Conservation (phyloP, 2,888 invertebrate species). For the Pristionchus arcanus region DNA sequence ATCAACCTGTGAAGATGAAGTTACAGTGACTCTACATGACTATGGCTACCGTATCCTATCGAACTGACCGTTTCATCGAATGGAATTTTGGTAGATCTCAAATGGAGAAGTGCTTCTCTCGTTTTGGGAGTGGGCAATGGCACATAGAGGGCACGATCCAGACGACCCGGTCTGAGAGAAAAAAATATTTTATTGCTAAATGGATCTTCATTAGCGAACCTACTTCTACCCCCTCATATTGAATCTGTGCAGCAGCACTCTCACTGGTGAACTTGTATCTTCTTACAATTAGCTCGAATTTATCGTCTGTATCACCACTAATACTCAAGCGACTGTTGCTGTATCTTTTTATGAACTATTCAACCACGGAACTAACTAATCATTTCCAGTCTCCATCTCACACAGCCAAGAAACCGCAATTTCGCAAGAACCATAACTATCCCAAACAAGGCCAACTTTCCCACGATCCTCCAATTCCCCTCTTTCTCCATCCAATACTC, state of each 20-base stretch:
- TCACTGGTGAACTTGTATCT: neutral
- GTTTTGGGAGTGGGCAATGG: constrained; percentile 90
- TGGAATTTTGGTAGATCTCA: constrained; percentile 81
- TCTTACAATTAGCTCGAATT: too few relatives aligned
- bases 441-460: neutral
- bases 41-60: neutral
- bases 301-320: too few relatives aligned
- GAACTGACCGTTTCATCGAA: constrained; percentile 17
- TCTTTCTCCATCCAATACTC: too few relatives aligned
- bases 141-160: constrained; percentile 94
- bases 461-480: neutral
- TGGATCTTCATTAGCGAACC: neutral
- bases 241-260: neutral
- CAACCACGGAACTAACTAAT: too few relatives aligned
- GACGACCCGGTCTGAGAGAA: constrained; percentile 83
- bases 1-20: constrained; percentile 81
- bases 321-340: too few relatives aligned
- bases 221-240: neutral
- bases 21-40: neutral
- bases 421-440: too few relatives aligned
- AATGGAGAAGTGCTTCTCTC: constrained; percentile 88
- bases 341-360: too few relatives aligned
- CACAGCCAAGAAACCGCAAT: too few relatives aligned
- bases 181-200: too few relatives aligned
- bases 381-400: too few relatives aligned